A percentile compares a stretch with the other conserved stretches of the same genome.
Evolutionary conservation across 2,113 vertebrate genomes (phyloP).

Genomic region (Crotalus horridus): DNA sequence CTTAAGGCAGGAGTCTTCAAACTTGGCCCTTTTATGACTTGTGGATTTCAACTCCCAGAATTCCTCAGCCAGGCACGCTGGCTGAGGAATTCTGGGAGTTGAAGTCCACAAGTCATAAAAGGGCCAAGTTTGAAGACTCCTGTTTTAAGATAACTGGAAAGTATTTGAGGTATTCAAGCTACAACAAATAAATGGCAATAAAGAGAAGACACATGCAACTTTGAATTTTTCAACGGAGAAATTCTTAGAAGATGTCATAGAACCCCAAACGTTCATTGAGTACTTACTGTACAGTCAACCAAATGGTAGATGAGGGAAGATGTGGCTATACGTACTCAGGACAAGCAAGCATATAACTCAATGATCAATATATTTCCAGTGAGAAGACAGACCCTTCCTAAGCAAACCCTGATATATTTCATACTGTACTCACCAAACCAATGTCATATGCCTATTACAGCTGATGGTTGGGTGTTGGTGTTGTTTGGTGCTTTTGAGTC

Average conservation of each 20-base stretch:
- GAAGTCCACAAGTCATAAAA: too few species aligned
- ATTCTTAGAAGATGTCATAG: fast-evolving
- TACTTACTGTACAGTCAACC: not conserved
- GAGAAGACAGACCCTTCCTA: not conserved
- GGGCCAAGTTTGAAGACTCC: too few species aligned
- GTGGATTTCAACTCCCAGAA: too few species aligned
- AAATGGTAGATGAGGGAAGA: not conserved
- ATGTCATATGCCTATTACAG: not conserved
- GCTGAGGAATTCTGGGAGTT: too few species aligned
- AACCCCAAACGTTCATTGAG: not conserved
- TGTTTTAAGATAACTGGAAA: slow-evolving; percentile 1
- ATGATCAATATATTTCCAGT: not conserved
- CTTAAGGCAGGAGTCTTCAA: not conserved
- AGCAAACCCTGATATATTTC: not conserved
- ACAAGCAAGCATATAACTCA: not conserved
- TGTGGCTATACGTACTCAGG: not conserved
- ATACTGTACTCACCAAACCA: not conserved
- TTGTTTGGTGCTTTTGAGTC: not conserved
- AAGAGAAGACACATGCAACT: slow-evolving; percentile 14
- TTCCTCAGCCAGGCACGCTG: too few species aligned
- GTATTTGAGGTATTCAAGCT: not conserved
- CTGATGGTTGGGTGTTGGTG: not conserved
- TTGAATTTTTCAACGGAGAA: slow-evolving; percentile 13
- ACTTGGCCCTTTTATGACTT: too few species aligned
- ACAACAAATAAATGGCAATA: slow-evolving; percentile 13